Percentiles rank a stretch among this genome's conserved stretches.
Evolutionary conservation across 2,113 vertebrate species (phyloP).

Genomic region (Diphyllodes magnificus): DNA sequence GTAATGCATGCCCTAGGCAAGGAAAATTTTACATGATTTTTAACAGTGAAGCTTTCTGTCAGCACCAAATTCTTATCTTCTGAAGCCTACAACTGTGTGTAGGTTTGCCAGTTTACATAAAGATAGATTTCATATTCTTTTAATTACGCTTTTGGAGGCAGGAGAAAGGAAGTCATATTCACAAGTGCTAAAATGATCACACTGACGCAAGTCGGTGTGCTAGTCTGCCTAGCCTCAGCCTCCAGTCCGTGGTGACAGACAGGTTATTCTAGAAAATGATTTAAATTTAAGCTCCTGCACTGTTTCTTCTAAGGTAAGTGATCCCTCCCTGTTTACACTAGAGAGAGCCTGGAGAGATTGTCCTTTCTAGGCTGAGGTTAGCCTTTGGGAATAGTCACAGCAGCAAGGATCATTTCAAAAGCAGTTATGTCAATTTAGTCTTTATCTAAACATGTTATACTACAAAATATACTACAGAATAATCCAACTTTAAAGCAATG

Average conservation of each 20-base stretch:
- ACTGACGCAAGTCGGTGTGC: not conserved
- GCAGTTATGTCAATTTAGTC: not conserved
- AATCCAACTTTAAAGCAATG: not conserved
- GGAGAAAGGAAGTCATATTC: not conserved
- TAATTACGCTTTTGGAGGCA: not conserved
- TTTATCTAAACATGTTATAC: not conserved
- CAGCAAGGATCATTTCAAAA: not conserved
- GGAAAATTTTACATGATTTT: not conserved
- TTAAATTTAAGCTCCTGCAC: not conserved
- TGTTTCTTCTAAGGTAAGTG: not conserved
- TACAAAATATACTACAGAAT: not conserved
- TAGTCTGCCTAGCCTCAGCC: not conserved
- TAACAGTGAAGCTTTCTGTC: constrained; percentile 1
- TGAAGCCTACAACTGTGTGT: not conserved
- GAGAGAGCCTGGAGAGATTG: not conserved
- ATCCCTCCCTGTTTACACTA: not conserved
- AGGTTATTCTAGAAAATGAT: not conserved
- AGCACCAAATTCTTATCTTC: not conserved
- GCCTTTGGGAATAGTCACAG: not conserved
- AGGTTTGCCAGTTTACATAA: not conserved
- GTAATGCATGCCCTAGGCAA: not conserved
- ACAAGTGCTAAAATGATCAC: not conserved
- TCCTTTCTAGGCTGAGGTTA: not conserved
- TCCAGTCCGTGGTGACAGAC: not conserved
- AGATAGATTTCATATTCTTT: not conserved